Evolutionary conservation across 2,113 vertebrate species (phyloP), one percentile per base, ranked within the genome.

Genomic region (Furnarius figulus): DNA sequence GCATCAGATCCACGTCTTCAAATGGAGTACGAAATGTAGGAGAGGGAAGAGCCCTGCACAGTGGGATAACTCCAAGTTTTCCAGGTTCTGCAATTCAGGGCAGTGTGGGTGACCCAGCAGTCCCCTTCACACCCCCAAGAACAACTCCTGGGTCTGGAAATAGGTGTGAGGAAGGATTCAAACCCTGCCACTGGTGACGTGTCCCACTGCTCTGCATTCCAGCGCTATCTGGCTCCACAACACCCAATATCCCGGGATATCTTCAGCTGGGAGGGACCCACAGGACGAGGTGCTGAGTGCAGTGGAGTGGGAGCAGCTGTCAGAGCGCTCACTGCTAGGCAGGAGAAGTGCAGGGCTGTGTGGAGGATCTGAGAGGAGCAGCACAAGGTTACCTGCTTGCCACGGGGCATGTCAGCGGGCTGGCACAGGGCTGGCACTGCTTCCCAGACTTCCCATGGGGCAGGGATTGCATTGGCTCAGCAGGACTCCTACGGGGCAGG

Each of bases 401-500:
- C 92, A 90, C 5, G 6, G 92, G 91, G 58, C 79, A 67, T 46
- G 62, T 12, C 87, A 94, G 94, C 82, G 65, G 91, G 18, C 81
- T 77, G 91, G 77, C 10, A 1, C 73, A 81, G 9, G 82, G 19
- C 74, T 73, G 91, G 89, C 88, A 74, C 49, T 74, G 91, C 66
- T 63, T 91, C 42, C 94, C 89, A 75, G 83, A 15, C 37, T 87
- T 95, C 77, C 8, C 66, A 66, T 4, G 86, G 91, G 93, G 86
- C 86, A 92, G 86, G 47, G 83, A 87, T 33, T 93, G 91, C 88
- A 77, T 50, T 55, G 95, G 71, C 91, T 87, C 85, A 55, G 88
- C 78, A 74, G 95, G 91, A 82, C 25, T 85, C 86, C 91, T 79
- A 44, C 3, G 47, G 92, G 94, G 93, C 40, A 95, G 93, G 79